Evolutionary conservation across 2,113 vertebrate species (phyloP).

Genomic region (Seriola aureovittata): DNA sequence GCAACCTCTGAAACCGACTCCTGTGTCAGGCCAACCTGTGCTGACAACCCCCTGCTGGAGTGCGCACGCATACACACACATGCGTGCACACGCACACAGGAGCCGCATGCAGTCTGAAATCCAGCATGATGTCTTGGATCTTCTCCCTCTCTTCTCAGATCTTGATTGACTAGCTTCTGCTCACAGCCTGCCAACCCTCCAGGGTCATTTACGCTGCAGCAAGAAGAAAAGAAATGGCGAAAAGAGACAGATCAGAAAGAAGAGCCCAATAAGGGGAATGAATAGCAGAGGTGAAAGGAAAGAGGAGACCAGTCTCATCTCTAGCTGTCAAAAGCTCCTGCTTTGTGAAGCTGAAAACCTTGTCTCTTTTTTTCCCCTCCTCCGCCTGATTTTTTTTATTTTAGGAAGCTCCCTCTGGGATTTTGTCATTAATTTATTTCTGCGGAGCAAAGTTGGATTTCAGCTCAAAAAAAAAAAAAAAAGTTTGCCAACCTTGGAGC

Average conservation of each 20-base stretch:
- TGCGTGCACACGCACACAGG: not conserved
- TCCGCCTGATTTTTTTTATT: constrained; percentile 33
- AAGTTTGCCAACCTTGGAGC: constrained; percentile 57
- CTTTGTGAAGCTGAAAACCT: constrained; percentile 50
- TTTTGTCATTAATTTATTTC: constrained; percentile 67
- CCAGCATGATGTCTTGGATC: constrained; percentile 62
- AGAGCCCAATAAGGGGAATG: constrained; percentile 62
- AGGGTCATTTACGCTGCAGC: constrained; percentile 60
- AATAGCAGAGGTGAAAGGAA: constrained; percentile 64
- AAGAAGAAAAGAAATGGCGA: constrained; percentile 42
- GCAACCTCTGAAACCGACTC: constrained; percentile 77
- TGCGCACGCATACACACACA: not conserved
- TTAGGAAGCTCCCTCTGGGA: constrained; percentile 43
- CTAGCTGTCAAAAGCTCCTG: constrained; percentile 59
- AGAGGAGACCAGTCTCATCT: constrained; percentile 48
- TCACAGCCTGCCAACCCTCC: constrained; percentile 67
- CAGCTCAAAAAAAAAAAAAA: constrained; percentile 11
- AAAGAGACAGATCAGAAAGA: constrained; percentile 59
- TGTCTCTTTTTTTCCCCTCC: not conserved
- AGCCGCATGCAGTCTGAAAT: constrained; percentile 31
- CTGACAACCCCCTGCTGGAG: constrained; percentile 74
- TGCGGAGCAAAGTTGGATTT: constrained; percentile 24
- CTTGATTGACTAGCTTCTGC: constrained; percentile 72
- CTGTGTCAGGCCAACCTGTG: constrained; percentile 68
- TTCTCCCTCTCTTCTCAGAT: constrained; percentile 61